Conservation (phyloP, 2,113 vertebrate genomes). For the Charadrius vociferus region DNA sequence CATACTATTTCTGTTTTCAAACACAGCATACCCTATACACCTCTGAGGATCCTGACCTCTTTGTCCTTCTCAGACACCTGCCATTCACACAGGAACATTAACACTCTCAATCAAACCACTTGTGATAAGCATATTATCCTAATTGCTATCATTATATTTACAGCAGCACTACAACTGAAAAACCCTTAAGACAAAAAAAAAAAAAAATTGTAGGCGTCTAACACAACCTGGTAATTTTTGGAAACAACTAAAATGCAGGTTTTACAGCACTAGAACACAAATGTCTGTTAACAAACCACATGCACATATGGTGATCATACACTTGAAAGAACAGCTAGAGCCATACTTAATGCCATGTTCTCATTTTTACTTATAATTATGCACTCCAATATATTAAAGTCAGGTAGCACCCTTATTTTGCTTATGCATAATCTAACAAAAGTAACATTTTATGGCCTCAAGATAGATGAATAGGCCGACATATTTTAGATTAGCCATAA, state of each 20-base stretch:
- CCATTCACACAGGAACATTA: not conserved
- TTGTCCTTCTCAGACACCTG: not conserved
- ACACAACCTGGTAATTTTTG: not conserved
- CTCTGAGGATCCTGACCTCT: not conserved
- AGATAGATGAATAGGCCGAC: not conserved
- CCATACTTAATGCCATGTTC: not conserved
- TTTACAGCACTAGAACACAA: not conserved
- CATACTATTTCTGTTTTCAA: not conserved
- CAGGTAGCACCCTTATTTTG: not conserved
- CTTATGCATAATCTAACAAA: not conserved
- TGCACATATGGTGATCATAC: not conserved
- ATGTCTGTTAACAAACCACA: not conserved
- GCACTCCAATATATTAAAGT: not conserved
- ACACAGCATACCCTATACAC: not conserved
- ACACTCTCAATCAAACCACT: not conserved
- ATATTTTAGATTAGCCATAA: not conserved
- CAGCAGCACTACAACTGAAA: not conserved
- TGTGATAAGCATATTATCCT: not conserved
- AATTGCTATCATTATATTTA: not conserved
- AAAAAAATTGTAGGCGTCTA: not conserved
- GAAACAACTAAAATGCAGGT: not conserved
- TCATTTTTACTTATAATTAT: not conserved
- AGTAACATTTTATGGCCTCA: not conserved
- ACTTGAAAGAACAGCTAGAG: not conserved
- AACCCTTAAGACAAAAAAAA: not conserved